These are phyloP conservation scores for Tethea ocularis DNA, from an alignment of 2,888 invertebrate species.

Conservation along the genomic window DNA sequence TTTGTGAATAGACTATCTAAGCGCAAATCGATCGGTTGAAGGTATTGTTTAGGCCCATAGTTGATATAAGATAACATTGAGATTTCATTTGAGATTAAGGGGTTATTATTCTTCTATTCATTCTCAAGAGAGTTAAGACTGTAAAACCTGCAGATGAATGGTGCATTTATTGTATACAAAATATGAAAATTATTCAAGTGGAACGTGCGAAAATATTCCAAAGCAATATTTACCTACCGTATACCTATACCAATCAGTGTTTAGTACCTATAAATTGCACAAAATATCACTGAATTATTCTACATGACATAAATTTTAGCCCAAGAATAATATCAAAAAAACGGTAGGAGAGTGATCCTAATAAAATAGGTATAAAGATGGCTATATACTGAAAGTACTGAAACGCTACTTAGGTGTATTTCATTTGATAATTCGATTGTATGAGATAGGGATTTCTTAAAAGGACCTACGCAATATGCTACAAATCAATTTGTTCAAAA, in stretches of 20 bases:
- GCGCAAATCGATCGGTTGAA: constrained; percentile 33
- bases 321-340: not conserved
- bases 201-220: not conserved
- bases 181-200: not conserved
- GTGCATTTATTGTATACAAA: not conserved
- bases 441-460: no score
- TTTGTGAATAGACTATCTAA: constrained; percentile 26
- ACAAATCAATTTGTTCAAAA: no score
- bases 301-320: not conserved
- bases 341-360: not conserved
- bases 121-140: not conserved
- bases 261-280: not conserved
- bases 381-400: no score
- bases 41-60: constrained; percentile 49
- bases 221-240: not conserved
- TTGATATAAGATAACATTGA: constrained; percentile 41
- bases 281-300: not conserved
- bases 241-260: not conserved
- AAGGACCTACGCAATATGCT: no score
- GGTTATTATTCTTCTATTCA: constrained; percentile 24
- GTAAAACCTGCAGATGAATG: not conserved
- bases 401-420: no score
- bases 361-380: not conserved
- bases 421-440: not conserved
- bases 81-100: constrained; percentile 42